Evolutionary conservation across 2,888 invertebrate genomes (phyloP).

Genomic region (Drosophila lacicola): DNA sequence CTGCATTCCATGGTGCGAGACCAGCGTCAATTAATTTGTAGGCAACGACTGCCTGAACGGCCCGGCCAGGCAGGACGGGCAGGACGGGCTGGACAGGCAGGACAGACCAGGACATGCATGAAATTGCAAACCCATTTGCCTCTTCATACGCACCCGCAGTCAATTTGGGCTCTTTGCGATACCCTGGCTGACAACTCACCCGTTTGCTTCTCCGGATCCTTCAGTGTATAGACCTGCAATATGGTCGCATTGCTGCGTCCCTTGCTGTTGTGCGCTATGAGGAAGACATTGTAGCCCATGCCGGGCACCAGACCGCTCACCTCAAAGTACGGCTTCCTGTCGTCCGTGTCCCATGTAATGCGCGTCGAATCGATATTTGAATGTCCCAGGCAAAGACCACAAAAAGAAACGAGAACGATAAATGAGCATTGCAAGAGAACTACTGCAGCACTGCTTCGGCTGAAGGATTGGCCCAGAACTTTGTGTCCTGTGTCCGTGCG

Average conservation of each 20-base stretch:
- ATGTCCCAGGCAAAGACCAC: slow-evolving; percentile 56
- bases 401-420: slow-evolving; percentile 53
- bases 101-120: slow-evolving; percentile 66
- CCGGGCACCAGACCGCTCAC: slow-evolving; percentile 89
- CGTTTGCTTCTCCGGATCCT: slow-evolving; percentile 90
- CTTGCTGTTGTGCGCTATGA: slow-evolving; percentile 90
- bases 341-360: slow-evolving; percentile 40
- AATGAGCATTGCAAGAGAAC: slow-evolving; percentile 55
- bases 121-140: slow-evolving; percentile 58
- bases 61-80: not conserved
- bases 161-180: slow-evolving; percentile 6
- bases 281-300: slow-evolving; percentile 88
- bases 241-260: slow-evolving; percentile 89
- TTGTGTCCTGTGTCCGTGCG: slow-evolving; percentile 27
- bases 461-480: slow-evolving; percentile 7
- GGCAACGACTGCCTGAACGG: slow-evolving; percentile 23
- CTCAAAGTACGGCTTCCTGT: slow-evolving; percentile 87
- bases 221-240: slow-evolving; percentile 89
- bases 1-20: slow-evolving; percentile 27
- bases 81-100: not conserved
- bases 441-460: slow-evolving; percentile 1
- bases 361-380: slow-evolving; percentile 71
- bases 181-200: slow-evolving; percentile 84
- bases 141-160: slow-evolving; percentile 37
- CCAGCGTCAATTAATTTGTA: slow-evolving; percentile 74